Base-by-base conservation (phyloP, 2,888 invertebrate genomes). In the Notodromas monacha region DNA sequence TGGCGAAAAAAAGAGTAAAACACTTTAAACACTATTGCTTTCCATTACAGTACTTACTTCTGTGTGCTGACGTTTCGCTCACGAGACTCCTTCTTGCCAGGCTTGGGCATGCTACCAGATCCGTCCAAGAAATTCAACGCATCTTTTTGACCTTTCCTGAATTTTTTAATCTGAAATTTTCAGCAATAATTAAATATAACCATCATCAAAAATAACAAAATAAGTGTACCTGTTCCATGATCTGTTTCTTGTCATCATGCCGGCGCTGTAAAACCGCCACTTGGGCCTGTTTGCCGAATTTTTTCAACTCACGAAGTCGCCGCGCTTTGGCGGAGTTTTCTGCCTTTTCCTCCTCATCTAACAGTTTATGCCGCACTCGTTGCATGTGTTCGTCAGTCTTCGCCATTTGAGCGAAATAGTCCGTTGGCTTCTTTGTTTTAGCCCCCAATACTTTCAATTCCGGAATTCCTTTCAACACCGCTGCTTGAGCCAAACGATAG, bases 331-430 rank as follows among this genome's bases (percentile, higher is more conserved):
- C 89, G 1, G 72, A 68, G 38, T 72, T 61, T 31, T 81, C 73
- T 39, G 74, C 68, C 10, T 68, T 65, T 10, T 65, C 61, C 43
- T 89, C 73, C 44, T 76, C 8, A 21, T 21, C 21, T 8, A 21
- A n/a, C 21, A 21, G n/a, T n/a, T 21, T 21, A n/a, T 21, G 21
- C 21, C 21, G 6, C 21, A 21, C 59, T 51, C 81, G 86, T 43
- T 84, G 79, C 96, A 96, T 96, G 43, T 96, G 96, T 16, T 63
- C 64, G 51, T 96, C 96, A 10, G 74, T 60, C 49, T 96, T 96
- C 1, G 79, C 81, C 96, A 96, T 96, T 57, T 96, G 79, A 0
- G 92, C 96, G 52, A 86, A 92, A 49, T 84, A 96, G 50, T 92
- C 92, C 33, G 76, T 73, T 0, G 96, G 96, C 49, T 73, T 59